These are phyloP conservation scores for Mareca penelope DNA, from an alignment of 2,797 vertebrate species.

Conservation along the genomic window DNA sequence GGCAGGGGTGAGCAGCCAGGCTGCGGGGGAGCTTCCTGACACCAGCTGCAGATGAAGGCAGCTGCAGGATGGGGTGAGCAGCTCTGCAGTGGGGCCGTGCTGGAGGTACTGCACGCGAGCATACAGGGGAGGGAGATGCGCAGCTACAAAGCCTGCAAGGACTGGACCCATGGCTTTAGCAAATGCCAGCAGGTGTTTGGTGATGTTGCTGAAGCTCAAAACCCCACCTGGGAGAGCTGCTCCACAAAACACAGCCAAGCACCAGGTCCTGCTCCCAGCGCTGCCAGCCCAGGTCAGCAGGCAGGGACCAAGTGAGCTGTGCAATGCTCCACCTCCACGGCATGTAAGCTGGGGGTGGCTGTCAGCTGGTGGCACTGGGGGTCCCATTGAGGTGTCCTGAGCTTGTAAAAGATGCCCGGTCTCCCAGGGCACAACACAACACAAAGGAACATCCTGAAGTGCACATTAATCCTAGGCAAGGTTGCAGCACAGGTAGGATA, in stretches of 20 bases:
- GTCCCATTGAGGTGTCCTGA: background rate
- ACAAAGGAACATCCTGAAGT: rapidly evolving
- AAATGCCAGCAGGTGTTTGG: background rate
- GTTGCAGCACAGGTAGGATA: background rate
- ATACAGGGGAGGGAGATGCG: background rate
- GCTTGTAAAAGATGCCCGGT: background rate
- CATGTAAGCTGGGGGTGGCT: background rate
- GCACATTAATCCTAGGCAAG: background rate
- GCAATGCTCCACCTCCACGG: background rate
- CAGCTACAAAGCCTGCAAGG: background rate
- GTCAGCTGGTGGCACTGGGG: background rate
- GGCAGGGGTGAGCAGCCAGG: rapidly evolving
- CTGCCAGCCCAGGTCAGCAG: background rate
- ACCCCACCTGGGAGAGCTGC: background rate
- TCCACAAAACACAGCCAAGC: background rate
- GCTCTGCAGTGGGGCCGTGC: rapidly evolving
- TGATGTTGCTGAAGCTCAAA: background rate
- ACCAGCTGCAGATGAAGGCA: background rate
- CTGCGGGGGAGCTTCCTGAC: background rate
- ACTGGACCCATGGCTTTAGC: background rate
- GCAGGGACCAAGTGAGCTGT: too few species aligned
- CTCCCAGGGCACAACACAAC: background rate
- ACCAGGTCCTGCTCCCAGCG: background rate
- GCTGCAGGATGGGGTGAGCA: background rate
- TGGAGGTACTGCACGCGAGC: background rate